phyloP scores from a whole-genome alignment of 2,113 vertebrate genomes.

The Bolborhynchus lineola region DNA sequence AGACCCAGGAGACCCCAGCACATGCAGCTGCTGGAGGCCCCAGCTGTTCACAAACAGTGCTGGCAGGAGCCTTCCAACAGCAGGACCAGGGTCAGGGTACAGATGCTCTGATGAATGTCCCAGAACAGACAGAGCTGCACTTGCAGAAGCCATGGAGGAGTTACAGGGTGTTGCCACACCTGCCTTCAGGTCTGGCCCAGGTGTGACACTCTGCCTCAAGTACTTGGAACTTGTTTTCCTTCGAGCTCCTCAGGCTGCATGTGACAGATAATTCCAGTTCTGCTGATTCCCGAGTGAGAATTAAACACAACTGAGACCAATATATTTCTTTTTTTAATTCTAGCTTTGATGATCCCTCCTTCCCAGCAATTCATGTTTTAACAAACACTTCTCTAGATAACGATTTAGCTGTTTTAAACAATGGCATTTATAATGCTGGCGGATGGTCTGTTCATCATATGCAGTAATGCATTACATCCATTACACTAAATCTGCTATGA shows the following conservation, averaged over 20 bases:
- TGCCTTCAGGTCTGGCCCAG: neutral
- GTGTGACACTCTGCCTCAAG: neutral
- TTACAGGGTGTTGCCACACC: neutral
- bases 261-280: neutral
- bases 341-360: neutral
- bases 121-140: neutral
- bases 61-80: neutral
- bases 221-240: neutral
- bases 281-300: neutral
- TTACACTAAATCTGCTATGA: neutral
- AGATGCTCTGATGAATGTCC: accelerated
- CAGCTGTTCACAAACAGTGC: neutral
- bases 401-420: conserved; percentile 23
- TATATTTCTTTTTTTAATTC: neutral
- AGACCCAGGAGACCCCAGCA: neutral
- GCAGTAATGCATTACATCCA: neutral
- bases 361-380: neutral
- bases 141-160: neutral
- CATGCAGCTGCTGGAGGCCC: neutral
- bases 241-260: neutral
- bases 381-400: conserved; percentile 2
- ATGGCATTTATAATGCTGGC: neutral
- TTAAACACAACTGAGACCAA: accelerated
- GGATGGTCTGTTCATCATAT: neutral
- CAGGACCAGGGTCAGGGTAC: neutral